Evolutionary conservation across 2,113 vertebrate species (phyloP).

Genomic region (Etheostoma cragini): DNA sequence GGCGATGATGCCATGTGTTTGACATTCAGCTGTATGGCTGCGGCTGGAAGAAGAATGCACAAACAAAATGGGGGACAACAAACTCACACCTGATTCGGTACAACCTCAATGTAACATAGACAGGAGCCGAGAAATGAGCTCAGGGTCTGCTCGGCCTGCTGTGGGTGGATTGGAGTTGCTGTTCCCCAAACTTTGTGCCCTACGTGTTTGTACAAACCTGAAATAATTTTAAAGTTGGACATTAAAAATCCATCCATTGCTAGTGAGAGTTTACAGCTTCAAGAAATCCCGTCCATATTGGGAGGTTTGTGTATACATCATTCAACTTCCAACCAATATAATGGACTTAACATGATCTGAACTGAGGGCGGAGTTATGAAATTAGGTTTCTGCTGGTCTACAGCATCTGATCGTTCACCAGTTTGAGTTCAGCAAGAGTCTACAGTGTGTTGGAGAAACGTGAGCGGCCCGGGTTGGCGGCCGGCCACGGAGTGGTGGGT

Average conservation of each 20-base stretch:
- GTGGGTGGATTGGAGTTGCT: slow-evolving; percentile 16
- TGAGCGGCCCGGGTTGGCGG: slow-evolving; percentile 53
- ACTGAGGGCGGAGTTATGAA: slow-evolving; percentile 32
- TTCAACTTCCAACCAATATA: slow-evolving; percentile 14
- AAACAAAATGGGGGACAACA: slow-evolving; percentile 19
- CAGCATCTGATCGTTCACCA: slow-evolving; percentile 63
- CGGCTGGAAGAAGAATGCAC: slow-evolving; percentile 35
- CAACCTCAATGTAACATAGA: slow-evolving; percentile 16
- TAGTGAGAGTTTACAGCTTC: slow-evolving; percentile 4
- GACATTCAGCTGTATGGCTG: slow-evolving; percentile 30
- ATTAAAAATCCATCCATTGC: background rate
- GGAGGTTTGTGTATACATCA: slow-evolving; percentile 1
- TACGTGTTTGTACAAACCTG: slow-evolving; percentile 27
- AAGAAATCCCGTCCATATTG: slow-evolving; percentile 3
- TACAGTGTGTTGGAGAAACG: slow-evolving; percentile 46
- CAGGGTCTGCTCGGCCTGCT: slow-evolving; percentile 9
- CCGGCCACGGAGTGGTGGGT: slow-evolving; percentile 41
- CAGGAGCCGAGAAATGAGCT: slow-evolving; percentile 4
- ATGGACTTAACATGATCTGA: slow-evolving; percentile 11
- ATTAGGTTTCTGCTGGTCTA: slow-evolving; percentile 71
- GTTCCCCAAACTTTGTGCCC: slow-evolving; percentile 31
- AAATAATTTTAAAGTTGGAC: slow-evolving; percentile 10
- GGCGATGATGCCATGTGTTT: slow-evolving; percentile 11
- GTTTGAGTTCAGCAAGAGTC: slow-evolving; percentile 50
- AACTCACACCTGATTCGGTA: slow-evolving; percentile 28